A percentile compares a stretch with the other conserved stretches of the same genome.
These are phyloP conservation scores for Zingel zingel DNA, from an alignment of 2,113 vertebrate genomes.

Conservation along the genomic window DNA sequence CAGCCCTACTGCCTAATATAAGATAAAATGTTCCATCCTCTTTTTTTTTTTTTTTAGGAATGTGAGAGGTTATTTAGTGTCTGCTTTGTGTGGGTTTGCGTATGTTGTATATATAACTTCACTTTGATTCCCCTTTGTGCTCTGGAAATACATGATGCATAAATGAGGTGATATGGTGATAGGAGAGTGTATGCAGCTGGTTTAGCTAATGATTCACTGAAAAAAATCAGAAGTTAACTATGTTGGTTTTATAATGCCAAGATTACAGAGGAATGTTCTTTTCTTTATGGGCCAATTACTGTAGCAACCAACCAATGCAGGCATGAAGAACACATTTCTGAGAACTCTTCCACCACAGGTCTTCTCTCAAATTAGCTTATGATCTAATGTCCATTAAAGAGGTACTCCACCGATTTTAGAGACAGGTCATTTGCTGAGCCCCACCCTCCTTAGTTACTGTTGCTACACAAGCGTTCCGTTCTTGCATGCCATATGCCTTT, in stretches of 20 bases:
- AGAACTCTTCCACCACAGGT: not conserved
- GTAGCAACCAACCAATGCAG: not conserved
- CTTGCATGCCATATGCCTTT: too few relatives aligned
- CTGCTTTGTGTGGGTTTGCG: not conserved
- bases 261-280: not conserved
- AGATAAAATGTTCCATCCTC: too few relatives aligned
- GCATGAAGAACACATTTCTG: not conserved
- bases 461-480: too few relatives aligned
- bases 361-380: too few relatives aligned
- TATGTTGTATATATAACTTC: not conserved
- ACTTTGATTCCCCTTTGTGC: not conserved
- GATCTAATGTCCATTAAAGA: too few relatives aligned
- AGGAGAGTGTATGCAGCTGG: constrained; percentile 1
- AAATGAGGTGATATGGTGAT: not conserved
- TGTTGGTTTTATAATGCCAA: not conserved
- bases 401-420: too few relatives aligned
- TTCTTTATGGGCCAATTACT: not conserved
- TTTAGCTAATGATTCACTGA: constrained; percentile 41
- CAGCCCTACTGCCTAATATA: too few relatives aligned
- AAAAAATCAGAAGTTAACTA: not conserved
- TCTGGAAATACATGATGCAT: constrained; percentile 25
- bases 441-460: too few relatives aligned
- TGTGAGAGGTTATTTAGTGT: not conserved
- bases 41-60: not conserved
- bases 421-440: too few relatives aligned